Conservation (phyloP, 1,140 invertebrate genomes). For the Camponotus floridanus region DNA sequence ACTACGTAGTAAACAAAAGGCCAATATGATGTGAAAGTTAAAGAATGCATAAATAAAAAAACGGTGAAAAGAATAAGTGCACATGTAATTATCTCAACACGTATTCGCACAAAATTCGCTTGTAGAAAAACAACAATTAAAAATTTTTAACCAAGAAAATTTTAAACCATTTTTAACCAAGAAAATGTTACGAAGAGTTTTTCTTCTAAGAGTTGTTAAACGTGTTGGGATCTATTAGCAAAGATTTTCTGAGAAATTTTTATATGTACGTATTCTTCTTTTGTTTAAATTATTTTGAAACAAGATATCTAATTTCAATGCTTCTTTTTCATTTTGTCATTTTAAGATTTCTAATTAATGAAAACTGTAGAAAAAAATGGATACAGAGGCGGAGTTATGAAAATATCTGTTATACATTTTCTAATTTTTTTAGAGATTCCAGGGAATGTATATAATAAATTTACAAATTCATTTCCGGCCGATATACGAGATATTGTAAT, state of each 20-base stretch:
- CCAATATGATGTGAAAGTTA: background rate
- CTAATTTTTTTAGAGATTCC: background rate
- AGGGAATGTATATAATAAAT: conserved; percentile 31
- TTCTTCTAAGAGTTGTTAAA: background rate
- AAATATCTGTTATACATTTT: background rate
- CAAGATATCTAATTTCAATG: background rate
- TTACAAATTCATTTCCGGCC: too few species aligned
- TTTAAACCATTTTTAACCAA: too few species aligned
- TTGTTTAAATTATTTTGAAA: background rate
- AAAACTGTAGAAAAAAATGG: background rate
- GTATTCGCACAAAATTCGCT: too few species aligned
- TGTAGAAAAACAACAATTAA: too few species aligned
- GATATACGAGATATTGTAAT: too few species aligned
- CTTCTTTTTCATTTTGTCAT: background rate
- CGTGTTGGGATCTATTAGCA: background rate
- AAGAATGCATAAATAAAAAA: background rate
- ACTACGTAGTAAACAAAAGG: background rate
- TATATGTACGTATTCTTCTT: background rate
- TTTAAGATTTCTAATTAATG: background rate
- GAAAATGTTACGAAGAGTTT: background rate
- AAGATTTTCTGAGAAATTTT: background rate
- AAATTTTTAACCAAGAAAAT: too few species aligned
- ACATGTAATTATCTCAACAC: too few species aligned
- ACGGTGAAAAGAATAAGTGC: too few species aligned
- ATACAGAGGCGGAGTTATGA: background rate